Base-by-base conservation (phyloP, 92 coral and sea anemone species). In the Phenganax stokvisi region DNA sequence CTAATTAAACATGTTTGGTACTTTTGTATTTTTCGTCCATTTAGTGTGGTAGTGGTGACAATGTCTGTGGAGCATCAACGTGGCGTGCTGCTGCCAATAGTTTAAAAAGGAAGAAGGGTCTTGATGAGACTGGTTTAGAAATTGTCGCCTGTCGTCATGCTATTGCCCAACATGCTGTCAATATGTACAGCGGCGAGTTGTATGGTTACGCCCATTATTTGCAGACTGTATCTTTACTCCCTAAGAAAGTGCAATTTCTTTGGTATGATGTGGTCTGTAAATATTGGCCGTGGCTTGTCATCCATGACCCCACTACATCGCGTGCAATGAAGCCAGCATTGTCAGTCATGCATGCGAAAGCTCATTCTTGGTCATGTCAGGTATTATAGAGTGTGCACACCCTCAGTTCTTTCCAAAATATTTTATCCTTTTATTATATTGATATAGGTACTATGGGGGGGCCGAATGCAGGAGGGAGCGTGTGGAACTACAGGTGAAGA, bases 281-380 rank as follows among this genome's bases (percentile, higher is more conserved):
- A 52, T 90, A 80, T 37, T 90, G 93, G 91, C 93, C 90, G 27
- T 90, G 91, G 93, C 76, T 90, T 9, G 66, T 57, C 30, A 90
- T 85, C 57, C 74, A 87, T 17, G 85, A 85, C 53, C 7, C n/a
- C 0, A 58, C 11, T 28, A 54, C 75, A 11, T 58, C 84, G 57
- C 72, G 77, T 30, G 82, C 75, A 72, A 90, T 87, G 93, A 87
- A 90, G 67, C 90, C 90, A 8, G 90, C 93, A 7, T 76, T 87
- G 51, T 90, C 93, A 8, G 87, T 87, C 8, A 85, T 90, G 89
- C 90, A 90, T 70, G 74, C 90, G 0, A 90, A 90, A 56, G 93
- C 90, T 60, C 93, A 90, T 71, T 62, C 92, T 71, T 90, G 90
- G 93, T 85, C 80, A 20, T 87, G 93, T 80, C 93, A 87, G 93